Percentiles rank a stretch among this genome's conserved stretches.
These are phyloP conservation scores for Petrolisthes cinctipes DNA, from an alignment of 2,888 invertebrate genomes.

Conservation along the genomic window DNA sequence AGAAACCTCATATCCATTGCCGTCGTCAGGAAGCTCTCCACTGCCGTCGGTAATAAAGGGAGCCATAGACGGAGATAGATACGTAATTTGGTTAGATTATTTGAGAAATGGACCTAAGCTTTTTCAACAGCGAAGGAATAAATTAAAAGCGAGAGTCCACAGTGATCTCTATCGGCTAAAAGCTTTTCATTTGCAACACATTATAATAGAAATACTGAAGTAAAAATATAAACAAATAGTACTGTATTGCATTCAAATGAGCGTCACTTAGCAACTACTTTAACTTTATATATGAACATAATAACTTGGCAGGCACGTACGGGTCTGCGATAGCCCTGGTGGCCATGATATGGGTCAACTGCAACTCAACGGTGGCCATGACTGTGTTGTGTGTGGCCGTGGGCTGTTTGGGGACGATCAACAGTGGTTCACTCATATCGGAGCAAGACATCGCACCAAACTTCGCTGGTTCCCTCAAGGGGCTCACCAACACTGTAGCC, in stretches of 20 bases:
- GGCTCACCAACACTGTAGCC: slow-evolving; percentile 66
- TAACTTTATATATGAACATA: background rate
- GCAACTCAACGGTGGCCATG: slow-evolving; percentile 34
- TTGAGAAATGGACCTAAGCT: too few relatives aligned
- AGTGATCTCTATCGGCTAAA: too few relatives aligned
- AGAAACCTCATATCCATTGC: background rate
- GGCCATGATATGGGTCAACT: slow-evolving; percentile 52
- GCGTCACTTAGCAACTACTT: background rate
- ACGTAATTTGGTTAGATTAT: too few relatives aligned
- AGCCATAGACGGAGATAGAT: too few relatives aligned
- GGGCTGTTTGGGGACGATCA: slow-evolving; percentile 31
- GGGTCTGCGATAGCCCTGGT: slow-evolving; percentile 35
- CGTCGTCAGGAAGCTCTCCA: background rate
- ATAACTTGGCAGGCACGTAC: slow-evolving; percentile 23
- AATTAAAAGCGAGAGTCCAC: too few relatives aligned
- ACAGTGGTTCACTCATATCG: slow-evolving; percentile 35
- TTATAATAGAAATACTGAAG: background rate
- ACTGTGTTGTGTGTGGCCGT: slow-evolving; percentile 42
- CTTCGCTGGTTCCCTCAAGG: slow-evolving; percentile 66
- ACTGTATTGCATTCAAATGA: background rate
- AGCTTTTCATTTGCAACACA: too few relatives aligned
- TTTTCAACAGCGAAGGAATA: too few relatives aligned
- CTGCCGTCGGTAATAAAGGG: background rate
- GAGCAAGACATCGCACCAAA: slow-evolving; percentile 64
- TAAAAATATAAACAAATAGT: background rate